phyloP scores from a whole-genome alignment of 2,888 invertebrate genomes.

The Timema cristinae region DNA sequence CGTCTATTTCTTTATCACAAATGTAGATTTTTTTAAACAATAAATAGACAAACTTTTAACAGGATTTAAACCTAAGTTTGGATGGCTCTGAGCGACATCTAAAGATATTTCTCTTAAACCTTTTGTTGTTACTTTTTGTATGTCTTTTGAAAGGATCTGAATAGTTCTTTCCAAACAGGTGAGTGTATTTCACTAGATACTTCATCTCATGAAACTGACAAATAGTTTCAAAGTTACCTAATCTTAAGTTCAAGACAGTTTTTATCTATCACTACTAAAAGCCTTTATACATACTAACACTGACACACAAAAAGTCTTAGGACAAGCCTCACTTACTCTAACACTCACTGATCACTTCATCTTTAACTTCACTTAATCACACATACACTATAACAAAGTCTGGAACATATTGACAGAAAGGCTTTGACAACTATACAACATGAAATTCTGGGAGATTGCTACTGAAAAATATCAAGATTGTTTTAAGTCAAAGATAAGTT shows the following conservation, averaged over 20 bases:
- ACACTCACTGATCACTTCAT: not conserved
- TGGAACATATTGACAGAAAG: too few species aligned
- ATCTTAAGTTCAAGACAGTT: not conserved
- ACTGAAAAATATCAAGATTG: too few species aligned
- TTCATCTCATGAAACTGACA: not conserved
- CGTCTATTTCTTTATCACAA: not conserved
- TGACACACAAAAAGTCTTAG: not conserved
- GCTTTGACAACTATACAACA: too few species aligned
- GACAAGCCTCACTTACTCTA: not conserved
- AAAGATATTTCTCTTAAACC: not conserved
- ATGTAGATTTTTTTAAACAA: not conserved
- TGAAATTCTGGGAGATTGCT: too few species aligned
- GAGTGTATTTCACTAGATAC: not conserved
- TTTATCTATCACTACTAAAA: not conserved
- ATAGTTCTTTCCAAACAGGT: not conserved
- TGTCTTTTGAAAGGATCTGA: slow-evolving; percentile 9
- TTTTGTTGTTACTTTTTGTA: not conserved
- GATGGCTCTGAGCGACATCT: not conserved
- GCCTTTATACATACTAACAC: not conserved
- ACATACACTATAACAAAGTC: too few species aligned
- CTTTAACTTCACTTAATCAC: too few species aligned
- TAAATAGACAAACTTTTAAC: not conserved
- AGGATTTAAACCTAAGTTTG: not conserved
- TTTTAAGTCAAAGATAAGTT: too few species aligned
- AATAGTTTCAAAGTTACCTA: slow-evolving; percentile 1